Percentiles rank a stretch among this genome's conserved stretches.
phyloP scores from a whole-genome alignment of 2,888 invertebrate species.

The Ptilodon capucinus region DNA sequence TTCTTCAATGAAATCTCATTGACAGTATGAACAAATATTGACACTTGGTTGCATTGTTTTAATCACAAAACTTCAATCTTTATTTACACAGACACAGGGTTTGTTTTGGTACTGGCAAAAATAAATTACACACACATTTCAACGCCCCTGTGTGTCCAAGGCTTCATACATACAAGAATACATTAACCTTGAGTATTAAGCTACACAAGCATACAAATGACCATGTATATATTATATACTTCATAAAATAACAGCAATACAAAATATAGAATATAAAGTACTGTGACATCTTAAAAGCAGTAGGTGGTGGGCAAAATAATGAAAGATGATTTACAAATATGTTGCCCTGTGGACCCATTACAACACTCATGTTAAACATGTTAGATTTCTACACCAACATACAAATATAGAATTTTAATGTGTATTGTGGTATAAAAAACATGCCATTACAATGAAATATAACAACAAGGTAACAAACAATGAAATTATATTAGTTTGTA shows the following conservation, averaged over 20 bases:
- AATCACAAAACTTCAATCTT: too few relatives aligned
- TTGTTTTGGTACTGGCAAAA: neutral
- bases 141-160: too few relatives aligned
- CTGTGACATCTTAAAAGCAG: conserved; percentile 21
- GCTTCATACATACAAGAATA: neutral
- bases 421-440: neutral
- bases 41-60: too few relatives aligned
- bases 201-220: conserved; percentile 14
- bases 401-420: neutral
- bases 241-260: conserved; percentile 9
- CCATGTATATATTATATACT: conserved; percentile 8
- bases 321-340: conserved; percentile 9
- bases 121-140: too few relatives aligned
- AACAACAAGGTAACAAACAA: too few relatives aligned
- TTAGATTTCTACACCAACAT: neutral
- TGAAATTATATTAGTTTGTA: too few relatives aligned
- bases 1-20: too few relatives aligned
- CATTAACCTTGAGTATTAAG: neutral
- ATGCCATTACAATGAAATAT: neutral
- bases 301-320: conserved; percentile 13
- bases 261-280: conserved; percentile 7
- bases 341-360: conserved; percentile 13
- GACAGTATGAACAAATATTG: too few relatives aligned
- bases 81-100: too few relatives aligned
- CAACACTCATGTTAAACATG: conserved; percentile 11